These are phyloP conservation scores for Amyelois transitella DNA, from an alignment of 1,140 invertebrate species.

Conservation along the genomic window DNA sequence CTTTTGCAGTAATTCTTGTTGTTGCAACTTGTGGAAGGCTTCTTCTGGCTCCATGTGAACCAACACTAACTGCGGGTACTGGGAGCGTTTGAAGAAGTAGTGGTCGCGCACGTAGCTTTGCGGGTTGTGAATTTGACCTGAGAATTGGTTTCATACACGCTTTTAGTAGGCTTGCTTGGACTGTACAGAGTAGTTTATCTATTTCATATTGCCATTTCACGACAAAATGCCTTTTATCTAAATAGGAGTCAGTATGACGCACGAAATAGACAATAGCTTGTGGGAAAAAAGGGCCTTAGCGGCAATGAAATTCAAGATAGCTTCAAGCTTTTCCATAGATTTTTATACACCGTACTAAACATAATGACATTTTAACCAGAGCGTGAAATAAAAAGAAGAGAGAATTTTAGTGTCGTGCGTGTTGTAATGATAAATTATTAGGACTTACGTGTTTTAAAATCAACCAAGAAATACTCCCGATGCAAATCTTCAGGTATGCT, in stretches of 20 bases:
- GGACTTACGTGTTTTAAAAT: slow-evolving; percentile 96
- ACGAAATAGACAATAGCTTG: too few species aligned
- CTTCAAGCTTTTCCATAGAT: too few species aligned
- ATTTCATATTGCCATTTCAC: too few species aligned
- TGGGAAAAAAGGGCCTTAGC: too few species aligned
- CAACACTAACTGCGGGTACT: slow-evolving; percentile 97
- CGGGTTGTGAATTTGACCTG: slow-evolving; percentile 96
- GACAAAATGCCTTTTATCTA: too few species aligned
- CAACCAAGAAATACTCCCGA: slow-evolving; percentile 94
- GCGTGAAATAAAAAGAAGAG: background rate
- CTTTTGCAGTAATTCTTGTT: slow-evolving; percentile 94
- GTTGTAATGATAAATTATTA: background rate
- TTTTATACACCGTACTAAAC: too few species aligned
- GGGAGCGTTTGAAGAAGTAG: slow-evolving; percentile 99
- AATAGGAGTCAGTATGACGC: too few species aligned
- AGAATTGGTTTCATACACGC: background rate
- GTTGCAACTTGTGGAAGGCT: slow-evolving; percentile 93
- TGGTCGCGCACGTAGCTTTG: slow-evolving; percentile 96
- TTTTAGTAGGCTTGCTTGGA: too few species aligned
- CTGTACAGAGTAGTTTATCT: too few species aligned
- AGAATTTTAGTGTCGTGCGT: background rate
- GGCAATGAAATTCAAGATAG: too few species aligned
- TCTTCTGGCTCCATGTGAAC: slow-evolving; percentile 94
- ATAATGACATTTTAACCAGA: too few species aligned
- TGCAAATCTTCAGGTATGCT: slow-evolving; percentile 94